Evolutionary conservation across 2,888 invertebrate genomes (phyloP), one percentile per base, ranked within the genome.

Genomic region (Aphodius sticticus): DNA sequence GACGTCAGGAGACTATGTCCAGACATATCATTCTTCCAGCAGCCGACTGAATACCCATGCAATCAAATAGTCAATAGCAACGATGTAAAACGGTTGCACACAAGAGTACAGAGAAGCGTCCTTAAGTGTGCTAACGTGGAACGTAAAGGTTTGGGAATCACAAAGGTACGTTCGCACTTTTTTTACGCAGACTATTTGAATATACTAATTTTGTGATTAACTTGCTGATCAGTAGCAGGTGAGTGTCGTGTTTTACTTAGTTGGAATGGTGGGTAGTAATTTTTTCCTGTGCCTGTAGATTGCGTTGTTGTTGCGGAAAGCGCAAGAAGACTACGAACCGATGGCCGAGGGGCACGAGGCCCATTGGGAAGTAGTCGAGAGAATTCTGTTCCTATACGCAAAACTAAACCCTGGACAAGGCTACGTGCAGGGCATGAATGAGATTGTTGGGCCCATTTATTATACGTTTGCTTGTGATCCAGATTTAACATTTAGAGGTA

Each of bases 381-480:
- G 99, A 81, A 97, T 99, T 88, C 91, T 99, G 80, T 99, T 99
- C 90, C 92, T 99, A 0, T 99, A 99, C 88, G 98, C 98, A 0
- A 99, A 99, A 90, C 92, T 99, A 14, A 99, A 99, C 91, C 98
- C 99, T 0, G 99, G 99, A 0, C 98, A 99, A 87, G 95, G 98
- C 12, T 96, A 97, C 87, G 97, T 97, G 0, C 96, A 99, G 90
- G 99, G 99, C 78, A 99, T 99, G 99, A 99, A 99, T 90, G 99
- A 99, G 90, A 98, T 99, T 85, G 95, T 99, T 72, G 99, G 99
- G 0, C 99, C 99, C 6, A 97, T 99, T 86, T 99, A 99, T 90
- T 98, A 98, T 89, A 95, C 97, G 0, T 97, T 99, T 89, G 99
- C 99, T 6, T 95, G 95, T 26, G 97, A 99, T 90, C 93, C 96